These are phyloP conservation scores for Gisinianus flammeolus DNA, from an alignment of 2,888 invertebrate genomes.

Conservation along the genomic window DNA sequence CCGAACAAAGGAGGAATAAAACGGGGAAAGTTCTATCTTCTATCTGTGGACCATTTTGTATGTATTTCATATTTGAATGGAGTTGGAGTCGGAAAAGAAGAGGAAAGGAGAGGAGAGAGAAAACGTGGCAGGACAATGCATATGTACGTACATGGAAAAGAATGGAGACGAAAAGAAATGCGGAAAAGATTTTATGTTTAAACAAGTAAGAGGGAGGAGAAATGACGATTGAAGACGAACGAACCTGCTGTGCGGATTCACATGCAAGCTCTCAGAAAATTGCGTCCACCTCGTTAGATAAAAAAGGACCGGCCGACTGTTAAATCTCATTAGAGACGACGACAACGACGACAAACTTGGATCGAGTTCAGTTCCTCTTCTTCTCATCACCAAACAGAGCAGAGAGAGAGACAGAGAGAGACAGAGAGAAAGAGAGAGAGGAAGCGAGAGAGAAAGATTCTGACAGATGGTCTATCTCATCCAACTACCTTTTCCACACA, in stretches of 20 bases:
- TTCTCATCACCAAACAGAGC: background rate
- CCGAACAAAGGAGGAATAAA: background rate
- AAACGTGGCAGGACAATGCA: background rate
- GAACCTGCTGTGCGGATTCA: slow-evolving; percentile 43
- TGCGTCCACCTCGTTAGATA: slow-evolving; percentile 47
- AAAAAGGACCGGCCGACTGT: slow-evolving; percentile 43
- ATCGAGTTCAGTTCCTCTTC: slow-evolving; percentile 4
- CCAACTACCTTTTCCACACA: slow-evolving; percentile 39
- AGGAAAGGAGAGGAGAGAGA: background rate
- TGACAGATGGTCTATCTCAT: slow-evolving; percentile 40
- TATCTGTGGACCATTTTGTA: background rate
- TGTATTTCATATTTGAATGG: no score
- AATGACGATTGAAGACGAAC: slow-evolving; percentile 19
- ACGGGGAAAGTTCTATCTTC: background rate
- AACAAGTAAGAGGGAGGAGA: slow-evolving; percentile 29
- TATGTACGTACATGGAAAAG: background rate
- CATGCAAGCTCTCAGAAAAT: slow-evolving; percentile 39
- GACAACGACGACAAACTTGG: slow-evolving; percentile 26
- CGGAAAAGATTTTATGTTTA: slow-evolving; percentile 30
- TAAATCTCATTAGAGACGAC: slow-evolving; percentile 40
- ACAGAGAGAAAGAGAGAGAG: slow-evolving; percentile 1
- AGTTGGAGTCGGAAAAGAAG: background rate
- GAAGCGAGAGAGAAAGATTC: slow-evolving; percentile 26
- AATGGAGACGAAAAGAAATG: slow-evolving; percentile 16
- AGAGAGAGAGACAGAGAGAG: background rate